Evolutionary conservation across 2,888 invertebrate species (phyloP).

Genomic region (Protodeltote pygarga): DNA sequence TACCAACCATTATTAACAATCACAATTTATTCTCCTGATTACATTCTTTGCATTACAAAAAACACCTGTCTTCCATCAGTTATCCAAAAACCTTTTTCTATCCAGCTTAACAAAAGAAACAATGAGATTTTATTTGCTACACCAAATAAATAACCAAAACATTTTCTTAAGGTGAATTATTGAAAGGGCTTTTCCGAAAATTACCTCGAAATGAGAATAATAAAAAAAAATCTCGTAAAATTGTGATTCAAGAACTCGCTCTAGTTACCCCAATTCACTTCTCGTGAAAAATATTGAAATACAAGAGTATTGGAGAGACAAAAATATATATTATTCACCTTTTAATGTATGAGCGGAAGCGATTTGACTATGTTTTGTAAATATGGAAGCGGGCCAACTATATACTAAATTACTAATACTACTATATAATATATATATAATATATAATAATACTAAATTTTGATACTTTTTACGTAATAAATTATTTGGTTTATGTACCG

Average conservation of each 20-base stretch:
- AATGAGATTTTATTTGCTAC: conserved; percentile 20
- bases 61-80: conserved; percentile 35
- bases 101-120: conserved; percentile 30
- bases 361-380: conserved; percentile 39
- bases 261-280: conserved; percentile 64
- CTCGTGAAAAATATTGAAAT: conserved; percentile 75
- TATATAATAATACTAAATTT: no score
- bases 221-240: conserved; percentile 52
- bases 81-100: conserved; percentile 32
- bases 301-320: conserved; percentile 53
- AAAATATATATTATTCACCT: conserved; percentile 57
- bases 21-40: conserved; percentile 35
- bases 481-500: conserved; percentile 43
- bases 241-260: conserved; percentile 59
- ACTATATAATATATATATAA: no score
- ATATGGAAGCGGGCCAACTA: conserved; percentile 41
- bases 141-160: conserved; percentile 20
- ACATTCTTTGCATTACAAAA: conserved; percentile 30
- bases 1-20: conserved; percentile 6
- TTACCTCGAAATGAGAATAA: conserved; percentile 54
- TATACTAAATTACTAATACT: no score
- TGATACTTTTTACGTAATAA: conserved; percentile 35
- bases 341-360: conserved; percentile 46
- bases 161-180: conserved; percentile 54
- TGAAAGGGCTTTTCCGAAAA: conserved; percentile 52